Evolutionary conservation across 2,888 invertebrate species (phyloP), one percentile per base, ranked within the genome.

Genomic region (Helleia helle): DNA sequence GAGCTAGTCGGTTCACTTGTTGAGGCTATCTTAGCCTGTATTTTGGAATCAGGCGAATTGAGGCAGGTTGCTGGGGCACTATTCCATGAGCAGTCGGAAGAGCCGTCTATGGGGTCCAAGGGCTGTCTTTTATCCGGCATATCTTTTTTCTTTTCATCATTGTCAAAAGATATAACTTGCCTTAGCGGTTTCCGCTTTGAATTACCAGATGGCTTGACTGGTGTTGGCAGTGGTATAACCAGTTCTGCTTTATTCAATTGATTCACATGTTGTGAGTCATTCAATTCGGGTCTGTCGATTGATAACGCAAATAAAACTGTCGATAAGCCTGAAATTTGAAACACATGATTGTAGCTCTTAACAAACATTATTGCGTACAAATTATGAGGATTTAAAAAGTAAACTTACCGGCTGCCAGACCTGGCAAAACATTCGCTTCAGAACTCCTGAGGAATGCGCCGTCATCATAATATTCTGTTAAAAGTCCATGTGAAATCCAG

Each of bases 241-340:
- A 91, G 92, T 64, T 93, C 89, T 37, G 86, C 63, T 70, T 76
- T 79, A 46, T 65, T 77, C 13, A 71, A 71, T 56, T 76, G 86
- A 59, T 58, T 81, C 41, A 62, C 68, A 61, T 73, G 86, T 54
- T 76, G 75, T 68, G 76, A 84, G 69, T 88, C 86, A 73, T 92
- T 93, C 41, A 95, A 85, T 64, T 94, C 93, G 17, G 90, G 86
- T 71, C 93, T 93, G 80, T 97, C 96, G 46, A 97, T 93, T 60
- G 91, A 92, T 64, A 97, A 90, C 13, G 98, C 97, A 84, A 98
- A 98, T 50, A 97, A 86, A 62, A 97, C 93, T 39, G 95, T 91
- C 51, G 92, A 93, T 65, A 98, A 87, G 50, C 94, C 94, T 93
- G 63, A 49, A 81, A 83, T 34, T 22, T 34, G 11, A 34, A 11